phyloP scores from a whole-genome alignment of 1,140 invertebrate genomes.

The Drosophila ironensis region DNA sequence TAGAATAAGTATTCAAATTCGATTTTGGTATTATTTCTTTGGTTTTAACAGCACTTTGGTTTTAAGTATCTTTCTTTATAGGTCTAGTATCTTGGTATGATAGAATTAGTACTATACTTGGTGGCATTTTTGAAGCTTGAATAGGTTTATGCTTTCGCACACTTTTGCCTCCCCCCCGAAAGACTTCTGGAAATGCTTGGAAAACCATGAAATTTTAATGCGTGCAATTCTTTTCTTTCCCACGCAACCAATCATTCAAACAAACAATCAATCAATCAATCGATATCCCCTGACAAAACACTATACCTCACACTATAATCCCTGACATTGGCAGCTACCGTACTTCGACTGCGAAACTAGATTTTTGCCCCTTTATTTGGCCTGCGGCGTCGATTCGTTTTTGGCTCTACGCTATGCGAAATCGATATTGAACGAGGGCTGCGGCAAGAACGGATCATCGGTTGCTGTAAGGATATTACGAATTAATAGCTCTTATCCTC shows the following conservation, averaged over 20 bases:
- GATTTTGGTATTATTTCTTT: neutral
- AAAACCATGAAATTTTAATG: conserved; percentile 20
- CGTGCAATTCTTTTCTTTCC: conserved; percentile 32
- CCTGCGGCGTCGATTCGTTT: conserved; percentile 69
- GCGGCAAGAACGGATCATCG: conserved; percentile 97
- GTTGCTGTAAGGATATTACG: conserved; percentile 88
- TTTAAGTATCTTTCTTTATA: neutral
- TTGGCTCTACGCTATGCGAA: conserved; percentile 76
- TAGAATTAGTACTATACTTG: no score
- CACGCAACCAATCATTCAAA: conserved; percentile 19
- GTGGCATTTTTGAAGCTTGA: no score
- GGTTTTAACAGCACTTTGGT: neutral
- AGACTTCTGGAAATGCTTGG: conserved; percentile 38
- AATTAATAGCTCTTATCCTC: conserved; percentile 3
- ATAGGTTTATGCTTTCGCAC: no score
- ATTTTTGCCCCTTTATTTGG: conserved; percentile 71
- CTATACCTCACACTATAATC: conserved; percentile 8
- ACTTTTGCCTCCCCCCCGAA: no score
- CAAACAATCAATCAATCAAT: conserved; percentile 5
- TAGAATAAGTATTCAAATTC: neutral
- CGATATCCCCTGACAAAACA: no score
- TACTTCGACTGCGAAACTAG: conserved; percentile 66
- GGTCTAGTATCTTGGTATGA: neutral
- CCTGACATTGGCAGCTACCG: conserved; percentile 55
- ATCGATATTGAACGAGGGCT: conserved; percentile 94